phyloP scores from a whole-genome alignment of 2,888 invertebrate species.

The Amiota communis region DNA sequence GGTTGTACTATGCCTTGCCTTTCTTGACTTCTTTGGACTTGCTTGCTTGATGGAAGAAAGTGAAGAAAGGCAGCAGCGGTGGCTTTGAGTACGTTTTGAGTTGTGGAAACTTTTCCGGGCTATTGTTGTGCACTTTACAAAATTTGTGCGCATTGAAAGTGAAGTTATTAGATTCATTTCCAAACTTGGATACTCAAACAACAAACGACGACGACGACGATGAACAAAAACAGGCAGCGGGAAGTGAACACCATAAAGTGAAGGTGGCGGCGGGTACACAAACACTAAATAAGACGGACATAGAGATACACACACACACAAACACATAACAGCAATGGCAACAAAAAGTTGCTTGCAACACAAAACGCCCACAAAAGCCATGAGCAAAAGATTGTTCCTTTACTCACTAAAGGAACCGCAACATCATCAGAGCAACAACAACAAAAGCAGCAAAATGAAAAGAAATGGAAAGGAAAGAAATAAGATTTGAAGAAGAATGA shows the following conservation, averaged over 20 bases:
- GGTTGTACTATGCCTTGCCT: background rate
- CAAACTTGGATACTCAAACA: conserved; percentile 64
- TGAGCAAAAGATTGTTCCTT: background rate
- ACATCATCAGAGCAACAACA: background rate
- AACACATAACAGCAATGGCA: background rate
- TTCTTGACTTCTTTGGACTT: background rate
- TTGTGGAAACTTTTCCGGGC: conserved; percentile 14
- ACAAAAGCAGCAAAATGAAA: no score
- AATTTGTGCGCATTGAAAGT: conserved; percentile 33
- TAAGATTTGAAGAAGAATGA: no score
- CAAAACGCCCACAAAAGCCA: conserved; percentile 17
- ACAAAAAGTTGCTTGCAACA: conserved; percentile 5
- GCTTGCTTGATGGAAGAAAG: background rate
- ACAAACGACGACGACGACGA: conserved; percentile 46
- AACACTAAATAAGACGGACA: no score
- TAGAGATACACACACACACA: background rate
- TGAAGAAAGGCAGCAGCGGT: background rate
- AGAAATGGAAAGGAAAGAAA: background rate
- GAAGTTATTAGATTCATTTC: conserved; percentile 67
- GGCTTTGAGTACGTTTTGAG: background rate
- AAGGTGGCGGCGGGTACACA: no score
- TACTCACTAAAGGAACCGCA: background rate
- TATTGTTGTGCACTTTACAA: conserved; percentile 22
- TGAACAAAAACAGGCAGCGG: background rate
- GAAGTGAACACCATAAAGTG: background rate